Conservation (phyloP, 2,888 invertebrate genomes). For the Lordiphosa fenestrarum region DNA sequence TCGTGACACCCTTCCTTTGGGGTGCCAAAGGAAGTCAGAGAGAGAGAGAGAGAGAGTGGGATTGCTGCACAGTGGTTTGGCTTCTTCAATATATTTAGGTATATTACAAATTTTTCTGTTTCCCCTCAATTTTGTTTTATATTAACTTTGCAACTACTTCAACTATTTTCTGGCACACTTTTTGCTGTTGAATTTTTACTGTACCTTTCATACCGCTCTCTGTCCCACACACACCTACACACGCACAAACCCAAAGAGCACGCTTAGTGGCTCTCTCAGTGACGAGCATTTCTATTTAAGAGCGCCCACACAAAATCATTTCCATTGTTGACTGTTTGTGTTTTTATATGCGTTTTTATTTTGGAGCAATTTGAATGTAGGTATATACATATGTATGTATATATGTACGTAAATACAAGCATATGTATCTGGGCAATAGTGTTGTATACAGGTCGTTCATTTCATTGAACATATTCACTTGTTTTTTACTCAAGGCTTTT, state of each 20-base stretch:
- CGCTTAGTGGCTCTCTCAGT: slow-evolving; percentile 26
- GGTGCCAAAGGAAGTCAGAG: neutral
- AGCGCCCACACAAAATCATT: slow-evolving; percentile 56
- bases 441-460: neutral
- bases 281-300: slow-evolving; percentile 10
- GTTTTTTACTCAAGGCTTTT: too few species aligned
- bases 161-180: too few species aligned
- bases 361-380: slow-evolving; percentile 29
- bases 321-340: slow-evolving; percentile 46
- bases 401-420: neutral
- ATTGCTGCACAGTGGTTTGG: slow-evolving; percentile 6
- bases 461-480: too few species aligned
- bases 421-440: too few species aligned
- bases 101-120: too few species aligned
- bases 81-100: too few species aligned
- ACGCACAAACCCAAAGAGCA: slow-evolving; percentile 11
- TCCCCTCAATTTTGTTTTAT: too few species aligned
- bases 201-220: slow-evolving; percentile 1
- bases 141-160: too few species aligned
- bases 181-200: too few species aligned
- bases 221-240: slow-evolving; percentile 1
- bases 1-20: neutral
- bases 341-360: slow-evolving; percentile 43
- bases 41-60: too few species aligned
- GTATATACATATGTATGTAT: slow-evolving; percentile 2